Evolutionary conservation across 2,113 vertebrate genomes (phyloP), one percentile per base, ranked within the genome.

Genomic region (Agelaius phoeniceus): DNA sequence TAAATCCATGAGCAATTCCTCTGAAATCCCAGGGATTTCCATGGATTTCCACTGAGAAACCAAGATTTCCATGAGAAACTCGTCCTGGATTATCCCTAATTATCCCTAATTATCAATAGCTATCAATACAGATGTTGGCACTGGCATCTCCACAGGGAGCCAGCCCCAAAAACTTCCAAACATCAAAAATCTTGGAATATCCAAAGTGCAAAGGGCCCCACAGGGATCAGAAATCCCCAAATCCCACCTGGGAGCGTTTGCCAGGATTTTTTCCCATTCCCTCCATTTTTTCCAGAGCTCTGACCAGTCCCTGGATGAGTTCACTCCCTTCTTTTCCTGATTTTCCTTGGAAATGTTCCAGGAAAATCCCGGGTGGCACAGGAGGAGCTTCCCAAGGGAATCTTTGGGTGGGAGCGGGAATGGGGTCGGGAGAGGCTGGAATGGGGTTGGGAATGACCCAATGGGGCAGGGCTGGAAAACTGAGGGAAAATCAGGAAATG

Each of bases 61-160:
- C 43, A 44, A 44, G 17, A 44, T 44, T 44, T 44, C 43, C 43
- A 44, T 8, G 14, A 58, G 72, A 37, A 46, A 59, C n/a, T 37
- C 9, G 0, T 44, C 1, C 44, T 7, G 59, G 44, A 4, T 43
- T 33, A 44, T 62, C 8, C 3, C 37, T 10, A 27, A 48, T 46
- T n/a, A 30, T 71, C 52, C 10, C 2, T 5, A 33, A 3, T 46
- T 30, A 39, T 48, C 8, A 2, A 35, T 13, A n/a, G 46, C 33
- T 24, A 37, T 71, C 52, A 7, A 44, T 17, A 16, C 20, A 33
- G 62, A 23, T 22, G 11, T 44, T 66, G 48, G 49, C 65, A 66
- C 9, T 46, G 19, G 27, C 78, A 49, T 8, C 72, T 46, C 78
- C 69, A 30, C 33, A 18, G 55, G 14, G 11, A 11, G 26, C 17